Evolutionary conservation across 2,888 invertebrate species (phyloP), one percentile per base, ranked within the genome.

Genomic region (Cephus rjabovi): DNA sequence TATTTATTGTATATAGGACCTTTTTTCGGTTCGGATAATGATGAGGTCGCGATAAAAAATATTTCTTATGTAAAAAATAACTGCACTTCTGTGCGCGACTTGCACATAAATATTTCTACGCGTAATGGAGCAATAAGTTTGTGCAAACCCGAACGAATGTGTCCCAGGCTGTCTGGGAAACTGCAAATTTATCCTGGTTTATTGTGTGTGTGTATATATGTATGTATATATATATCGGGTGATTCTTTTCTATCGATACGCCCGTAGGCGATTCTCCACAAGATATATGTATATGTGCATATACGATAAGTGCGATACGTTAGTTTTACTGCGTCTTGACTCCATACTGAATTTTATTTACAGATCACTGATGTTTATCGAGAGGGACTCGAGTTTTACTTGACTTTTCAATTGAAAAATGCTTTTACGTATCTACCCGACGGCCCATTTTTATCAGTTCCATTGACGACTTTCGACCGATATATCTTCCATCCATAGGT

Each of bases 391-490:
- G 15, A 40, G 40, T 40, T 40, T 40, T 15, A 40, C 40, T 40
- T 56, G 56, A 56, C 9, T 23, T 56, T 56, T 23, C 9, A 23
- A 56, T 56, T 56, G 56, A 56, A 23, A 23, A 56, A 23, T 56
- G 71, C 71, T 71, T 34, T 31, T 71, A 33, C 23, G 71, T 35
- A 71, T 56, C 35, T 76, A n/a, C 75, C 69, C 69, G 75, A 76
- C 69, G 75, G 40, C 75, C 70, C 75, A 76, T 78, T 78, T 73
- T 76, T 78, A 75, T 74, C 56, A 74, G 23, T 56, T 56, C 23
- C 23, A 56, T 56, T 56, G 56, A 23, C 23, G 56, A 23, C 56
- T 23, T 56, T 56, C 9, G 56, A 23, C 23, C 56, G 9, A 56
- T 56, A 23, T 23, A 56, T 56, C 56, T 56, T 56, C 9, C 23